Evolutionary conservation across 2,797 vertebrate species (phyloP).

Genomic region (Pipistrellus kuhlii): DNA sequence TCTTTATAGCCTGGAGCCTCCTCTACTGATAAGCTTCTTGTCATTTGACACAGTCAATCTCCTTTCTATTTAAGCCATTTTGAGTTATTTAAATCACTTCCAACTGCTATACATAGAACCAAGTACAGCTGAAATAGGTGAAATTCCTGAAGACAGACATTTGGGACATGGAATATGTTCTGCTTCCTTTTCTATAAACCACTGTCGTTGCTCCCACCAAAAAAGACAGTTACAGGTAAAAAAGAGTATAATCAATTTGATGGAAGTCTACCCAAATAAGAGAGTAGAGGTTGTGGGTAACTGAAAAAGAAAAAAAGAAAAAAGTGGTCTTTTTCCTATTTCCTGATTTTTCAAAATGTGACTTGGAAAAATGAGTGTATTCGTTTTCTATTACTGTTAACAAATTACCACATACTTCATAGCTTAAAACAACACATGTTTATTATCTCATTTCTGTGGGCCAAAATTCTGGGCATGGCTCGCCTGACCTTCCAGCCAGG

Average conservation of each 20-base stretch:
- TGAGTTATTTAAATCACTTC: constrained; percentile 55
- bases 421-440: not conserved
- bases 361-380: not conserved
- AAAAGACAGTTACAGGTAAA: not conserved
- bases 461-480: not conserved
- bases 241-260: not conserved
- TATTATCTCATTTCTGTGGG: not conserved
- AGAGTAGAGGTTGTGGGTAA: not conserved
- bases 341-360: constrained; percentile 15
- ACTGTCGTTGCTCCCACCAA: not conserved
- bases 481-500: not conserved
- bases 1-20: not conserved
- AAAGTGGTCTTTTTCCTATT: not conserved
- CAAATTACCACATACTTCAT: not conserved
- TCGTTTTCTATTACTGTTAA: not conserved
- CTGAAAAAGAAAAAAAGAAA: not conserved
- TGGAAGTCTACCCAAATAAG: not conserved
- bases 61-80: constrained; percentile 43
- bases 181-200: not conserved
- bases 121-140: not conserved
- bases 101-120: not conserved
- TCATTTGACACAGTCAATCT: constrained; percentile 38
- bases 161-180: not conserved
- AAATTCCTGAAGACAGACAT: constrained; percentile 33
- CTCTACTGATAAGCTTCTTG: not conserved